phyloP scores from a whole-genome alignment of 2,888 invertebrate species.

The Drosophila maculinotata region DNA sequence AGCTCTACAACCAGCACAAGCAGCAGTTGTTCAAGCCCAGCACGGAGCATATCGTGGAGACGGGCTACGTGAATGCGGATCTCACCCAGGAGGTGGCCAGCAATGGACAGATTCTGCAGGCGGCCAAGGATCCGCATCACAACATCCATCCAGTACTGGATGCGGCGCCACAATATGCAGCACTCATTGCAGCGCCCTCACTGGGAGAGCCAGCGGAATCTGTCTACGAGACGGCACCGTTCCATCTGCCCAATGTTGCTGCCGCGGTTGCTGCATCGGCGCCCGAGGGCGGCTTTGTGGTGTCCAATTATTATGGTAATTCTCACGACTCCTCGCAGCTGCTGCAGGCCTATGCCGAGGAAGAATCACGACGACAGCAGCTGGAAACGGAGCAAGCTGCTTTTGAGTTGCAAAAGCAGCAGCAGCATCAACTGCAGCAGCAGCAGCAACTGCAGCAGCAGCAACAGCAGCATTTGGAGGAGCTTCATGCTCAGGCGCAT shows the following conservation, averaged over 20 bases:
- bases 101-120: slow-evolving; percentile 84
- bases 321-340: slow-evolving; percentile 81
- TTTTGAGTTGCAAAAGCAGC: slow-evolving; percentile 75
- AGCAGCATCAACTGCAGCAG: slow-evolving; percentile 50
- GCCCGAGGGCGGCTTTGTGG: slow-evolving; percentile 82
- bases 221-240: slow-evolving; percentile 72
- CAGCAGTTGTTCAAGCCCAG: slow-evolving; percentile 86
- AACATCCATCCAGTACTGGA: slow-evolving; percentile 81
- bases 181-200: slow-evolving; percentile 81
- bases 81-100: slow-evolving; percentile 84
- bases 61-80: slow-evolving; percentile 81
- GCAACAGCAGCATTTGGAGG: slow-evolving; percentile 48
- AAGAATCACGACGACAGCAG: slow-evolving; percentile 80
- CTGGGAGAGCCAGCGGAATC: slow-evolving; percentile 65
- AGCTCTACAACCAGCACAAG: slow-evolving; percentile 84
- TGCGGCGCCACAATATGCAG: slow-evolving; percentile 82
- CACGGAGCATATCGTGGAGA: slow-evolving; percentile 82
- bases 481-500: slow-evolving; percentile 69
- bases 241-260: slow-evolving; percentile 77
- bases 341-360: slow-evolving; percentile 82
- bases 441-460: slow-evolving; percentile 54
- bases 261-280: slow-evolving; percentile 55
- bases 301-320: slow-evolving; percentile 83
- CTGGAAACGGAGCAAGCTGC: slow-evolving; percentile 78
- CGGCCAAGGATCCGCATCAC: slow-evolving; percentile 80